These are phyloP conservation scores for Ditylenchus weischeri DNA, from an alignment of 2,888 invertebrate genomes.

Conservation along the genomic window DNA sequence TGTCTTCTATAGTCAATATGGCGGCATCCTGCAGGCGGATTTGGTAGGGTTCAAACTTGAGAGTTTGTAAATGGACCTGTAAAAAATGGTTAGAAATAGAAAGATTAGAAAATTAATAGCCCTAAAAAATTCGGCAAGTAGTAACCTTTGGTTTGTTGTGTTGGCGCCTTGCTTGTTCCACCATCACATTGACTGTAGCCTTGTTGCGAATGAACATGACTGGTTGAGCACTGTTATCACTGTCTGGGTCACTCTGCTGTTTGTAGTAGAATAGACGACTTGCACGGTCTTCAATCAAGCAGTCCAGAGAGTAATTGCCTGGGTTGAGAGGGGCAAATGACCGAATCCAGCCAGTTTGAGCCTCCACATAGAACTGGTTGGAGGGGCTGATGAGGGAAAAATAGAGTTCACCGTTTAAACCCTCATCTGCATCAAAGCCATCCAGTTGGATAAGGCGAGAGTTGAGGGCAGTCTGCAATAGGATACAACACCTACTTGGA, in stretches of 20 bases:
- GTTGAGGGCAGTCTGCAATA: slow-evolving; percentile 38
- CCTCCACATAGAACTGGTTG: slow-evolving; percentile 77
- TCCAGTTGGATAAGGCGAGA: slow-evolving; percentile 61
- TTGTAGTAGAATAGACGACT: slow-evolving; percentile 46
- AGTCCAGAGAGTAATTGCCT: slow-evolving; percentile 40
- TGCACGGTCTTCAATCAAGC: slow-evolving; percentile 49
- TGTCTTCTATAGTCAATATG: slow-evolving; percentile 16
- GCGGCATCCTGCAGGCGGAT: not conserved
- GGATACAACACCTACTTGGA: not conserved
- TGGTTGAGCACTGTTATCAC: slow-evolving; percentile 1
- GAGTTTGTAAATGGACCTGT: slow-evolving; percentile 13
- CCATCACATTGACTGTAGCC: slow-evolving; percentile 23
- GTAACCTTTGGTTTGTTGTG: slow-evolving; percentile 12
- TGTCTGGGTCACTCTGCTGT: slow-evolving; percentile 25
- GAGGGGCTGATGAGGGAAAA: slow-evolving; percentile 71
- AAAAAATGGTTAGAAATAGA: not conserved
- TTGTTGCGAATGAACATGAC: slow-evolving; percentile 28
- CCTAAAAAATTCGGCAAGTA: not conserved
- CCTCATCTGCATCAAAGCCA: slow-evolving; percentile 92
- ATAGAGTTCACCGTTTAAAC: slow-evolving; percentile 92
- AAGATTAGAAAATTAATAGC: not conserved
- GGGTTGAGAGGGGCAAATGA: slow-evolving; percentile 36
- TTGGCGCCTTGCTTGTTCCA: slow-evolving; percentile 5
- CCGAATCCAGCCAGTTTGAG: slow-evolving; percentile 44
- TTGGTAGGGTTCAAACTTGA: slow-evolving; percentile 15